A percentile compares a stretch with the other conserved stretches of the same genome.
These are phyloP conservation scores for Cichlasoma orientale DNA, from an alignment of 2,797 vertebrate genomes.

Conservation along the genomic window DNA sequence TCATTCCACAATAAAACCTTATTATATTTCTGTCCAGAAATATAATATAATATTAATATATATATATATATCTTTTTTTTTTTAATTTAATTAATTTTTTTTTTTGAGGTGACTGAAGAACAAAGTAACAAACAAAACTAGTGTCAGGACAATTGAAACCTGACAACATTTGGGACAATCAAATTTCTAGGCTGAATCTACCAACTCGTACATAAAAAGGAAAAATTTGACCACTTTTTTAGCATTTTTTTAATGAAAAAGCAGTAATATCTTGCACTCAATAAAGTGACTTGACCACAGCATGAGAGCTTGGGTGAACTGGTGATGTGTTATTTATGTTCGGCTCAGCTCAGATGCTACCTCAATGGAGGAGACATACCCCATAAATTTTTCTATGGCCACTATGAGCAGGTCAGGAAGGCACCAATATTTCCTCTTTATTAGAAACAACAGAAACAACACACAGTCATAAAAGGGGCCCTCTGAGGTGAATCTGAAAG, in stretches of 20 bases:
- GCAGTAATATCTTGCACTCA: slow-evolving; percentile 43
- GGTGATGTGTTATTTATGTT: slow-evolving; percentile 70
- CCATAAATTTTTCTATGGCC: slow-evolving; percentile 71
- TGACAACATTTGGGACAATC: background rate
- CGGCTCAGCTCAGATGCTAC: slow-evolving; percentile 62
- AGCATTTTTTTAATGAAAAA: background rate
- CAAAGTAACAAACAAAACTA: background rate
- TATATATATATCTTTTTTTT: too few species aligned
- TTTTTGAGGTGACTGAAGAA: background rate
- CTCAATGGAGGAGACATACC: slow-evolving; percentile 61
- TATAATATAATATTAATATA: too few species aligned
- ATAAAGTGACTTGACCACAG: slow-evolving; percentile 60
- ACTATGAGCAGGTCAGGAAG: slow-evolving; percentile 78
- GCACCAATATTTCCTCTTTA: slow-evolving; percentile 80
- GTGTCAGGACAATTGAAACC: background rate
- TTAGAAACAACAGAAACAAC: slow-evolving; percentile 75
- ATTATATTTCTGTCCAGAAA: too few species aligned
- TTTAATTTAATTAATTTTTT: too few species aligned
- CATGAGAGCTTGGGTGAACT: slow-evolving; percentile 52
- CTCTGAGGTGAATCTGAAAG: slow-evolving; percentile 60
- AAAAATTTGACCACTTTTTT: slow-evolving; percentile 3
- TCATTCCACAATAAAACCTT: too few species aligned
- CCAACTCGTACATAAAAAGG: background rate
- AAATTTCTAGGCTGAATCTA: background rate
- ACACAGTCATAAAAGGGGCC: slow-evolving; percentile 60